Evolutionary conservation across 2,888 invertebrate genomes (phyloP).

Genomic region (Diachrysia chrysitis): DNA sequence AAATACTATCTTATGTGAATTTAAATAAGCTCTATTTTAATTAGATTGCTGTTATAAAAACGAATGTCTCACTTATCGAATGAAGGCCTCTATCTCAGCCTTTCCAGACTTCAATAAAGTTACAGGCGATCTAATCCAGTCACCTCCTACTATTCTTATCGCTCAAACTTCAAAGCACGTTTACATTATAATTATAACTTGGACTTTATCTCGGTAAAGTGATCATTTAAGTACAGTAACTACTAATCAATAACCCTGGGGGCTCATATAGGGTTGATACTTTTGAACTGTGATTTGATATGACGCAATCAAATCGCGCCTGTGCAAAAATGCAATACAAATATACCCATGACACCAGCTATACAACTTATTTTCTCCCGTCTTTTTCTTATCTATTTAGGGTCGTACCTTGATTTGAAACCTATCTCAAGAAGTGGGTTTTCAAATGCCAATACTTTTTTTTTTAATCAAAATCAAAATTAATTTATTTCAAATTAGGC

Average conservation of each 20-base stretch:
- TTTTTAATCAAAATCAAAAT: too few relatives aligned
- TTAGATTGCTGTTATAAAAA: not conserved
- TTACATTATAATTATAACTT: constrained; percentile 69
- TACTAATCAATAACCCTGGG: constrained; percentile 79
- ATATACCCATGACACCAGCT: not conserved
- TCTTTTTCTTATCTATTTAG: too few relatives aligned
- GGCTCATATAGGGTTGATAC: constrained; percentile 61
- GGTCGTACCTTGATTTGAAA: too few relatives aligned
- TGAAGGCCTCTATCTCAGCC: constrained; percentile 32
- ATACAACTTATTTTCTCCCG: not conserved
- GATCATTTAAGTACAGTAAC: constrained; percentile 71
- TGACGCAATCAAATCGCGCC: too few relatives aligned
- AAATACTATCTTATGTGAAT: not conserved
- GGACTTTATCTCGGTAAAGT: constrained; percentile 65
- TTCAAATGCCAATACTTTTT: too few relatives aligned
- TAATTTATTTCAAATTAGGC: too few relatives aligned
- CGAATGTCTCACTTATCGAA: constrained; percentile 18
- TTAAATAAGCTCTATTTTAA: not conserved
- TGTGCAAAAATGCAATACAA: not conserved
- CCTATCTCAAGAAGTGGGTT: too few relatives aligned
- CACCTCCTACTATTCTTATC: constrained; percentile 54
- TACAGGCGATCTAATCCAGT: constrained; percentile 46
- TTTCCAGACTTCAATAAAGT: constrained; percentile 54
- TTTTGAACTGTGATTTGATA: constrained; percentile 8
- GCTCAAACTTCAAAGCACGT: constrained; percentile 58